Percentiles rank a stretch among this genome's conserved stretches.
phyloP scores from a whole-genome alignment of 2,888 invertebrate genomes.

The Hirtodrosophila cameraria region DNA sequence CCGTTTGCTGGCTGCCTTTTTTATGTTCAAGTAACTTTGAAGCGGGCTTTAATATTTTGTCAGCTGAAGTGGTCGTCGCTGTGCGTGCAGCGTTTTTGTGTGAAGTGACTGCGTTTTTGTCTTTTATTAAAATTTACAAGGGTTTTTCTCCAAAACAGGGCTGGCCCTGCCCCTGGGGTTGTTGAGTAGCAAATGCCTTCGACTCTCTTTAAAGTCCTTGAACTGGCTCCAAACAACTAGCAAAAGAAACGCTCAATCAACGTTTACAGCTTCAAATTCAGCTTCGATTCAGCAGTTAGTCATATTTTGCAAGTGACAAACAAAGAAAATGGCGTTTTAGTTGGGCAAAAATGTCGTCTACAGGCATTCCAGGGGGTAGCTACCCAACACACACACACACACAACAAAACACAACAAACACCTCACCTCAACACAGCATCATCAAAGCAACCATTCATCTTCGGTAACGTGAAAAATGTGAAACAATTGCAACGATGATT shows the following conservation, averaged over 20 bases:
- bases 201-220: slow-evolving; percentile 65
- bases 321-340: slow-evolving; percentile 36
- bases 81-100: slow-evolving; percentile 42
- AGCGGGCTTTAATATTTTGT: slow-evolving; percentile 33
- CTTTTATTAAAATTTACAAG: slow-evolving; percentile 42
- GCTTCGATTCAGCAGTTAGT: slow-evolving; percentile 63
- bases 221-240: slow-evolving; percentile 49
- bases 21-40: slow-evolving; percentile 23
- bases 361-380: slow-evolving; percentile 60
- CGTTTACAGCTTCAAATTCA: slow-evolving; percentile 30
- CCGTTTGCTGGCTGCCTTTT: slow-evolving; percentile 24
- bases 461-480: slow-evolving; percentile 70
- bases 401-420: too few species aligned
- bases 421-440: slow-evolving; percentile 44
- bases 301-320: slow-evolving; percentile 63
- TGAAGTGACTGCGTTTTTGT: slow-evolving; percentile 47
- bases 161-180: slow-evolving; percentile 40
- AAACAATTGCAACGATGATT: slow-evolving; percentile 80
- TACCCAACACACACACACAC: too few species aligned
- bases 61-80: slow-evolving; percentile 37
- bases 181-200: slow-evolving; percentile 8
- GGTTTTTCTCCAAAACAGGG: slow-evolving; percentile 4
- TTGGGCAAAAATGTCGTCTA: slow-evolving; percentile 68
- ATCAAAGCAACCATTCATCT: slow-evolving; percentile 77
- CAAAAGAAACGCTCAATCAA: slow-evolving; percentile 66